Evolutionary conservation across 2,888 invertebrate species (phyloP), one percentile per base, ranked within the genome.

Genomic region (Leptinotarsa tumamoca): DNA sequence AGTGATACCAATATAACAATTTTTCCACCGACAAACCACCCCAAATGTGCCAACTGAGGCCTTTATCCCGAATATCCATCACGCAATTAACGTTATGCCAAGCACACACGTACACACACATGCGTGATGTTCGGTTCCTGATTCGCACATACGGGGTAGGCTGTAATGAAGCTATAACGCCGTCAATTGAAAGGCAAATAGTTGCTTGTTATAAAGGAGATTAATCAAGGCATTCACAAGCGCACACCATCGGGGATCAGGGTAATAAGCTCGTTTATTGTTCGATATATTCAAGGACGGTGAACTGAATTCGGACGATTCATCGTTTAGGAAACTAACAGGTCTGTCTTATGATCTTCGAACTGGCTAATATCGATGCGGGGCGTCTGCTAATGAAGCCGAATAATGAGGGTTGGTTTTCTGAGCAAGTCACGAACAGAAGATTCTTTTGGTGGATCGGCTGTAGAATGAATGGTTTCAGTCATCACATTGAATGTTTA

Each of bases 31-130:
- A 52, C 52, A 52, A 15, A n/a, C 52, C 52, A 52, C n/a, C 52
- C 56, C 49, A 43, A 71, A 58, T 61, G 63, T 74, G 81, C 75
- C 80, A 80, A 83, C 83, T 83, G 5, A 17, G 17, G 15, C 52
- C n/a, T 5, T n/a, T 5, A 83, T 83, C 84, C 82, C 75, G 80
- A 83, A 83, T 83, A 84, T 83, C 81, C 83, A 85, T 85, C 84
- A 83, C 80, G 82, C 82, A 84, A 84, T 84, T 84, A 84, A 82
- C 80, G 78, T 80, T 78, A 80, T 82, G 83, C 83, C 83, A 83
- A 78, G 79, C 82, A 82, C 82, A 82, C 79, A 81, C 82, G 80
- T 80, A 83, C 80, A 79, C 74, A 77, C 76, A 73, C 67, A 78
- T 73, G 75, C 78, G 78, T 78, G 74, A 74, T 75, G 72, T 79